A percentile compares a stretch with the other conserved stretches of the same genome.
phyloP scores from a whole-genome alignment of 2,797 vertebrate genomes.

The Hafferia zeledoni region DNA sequence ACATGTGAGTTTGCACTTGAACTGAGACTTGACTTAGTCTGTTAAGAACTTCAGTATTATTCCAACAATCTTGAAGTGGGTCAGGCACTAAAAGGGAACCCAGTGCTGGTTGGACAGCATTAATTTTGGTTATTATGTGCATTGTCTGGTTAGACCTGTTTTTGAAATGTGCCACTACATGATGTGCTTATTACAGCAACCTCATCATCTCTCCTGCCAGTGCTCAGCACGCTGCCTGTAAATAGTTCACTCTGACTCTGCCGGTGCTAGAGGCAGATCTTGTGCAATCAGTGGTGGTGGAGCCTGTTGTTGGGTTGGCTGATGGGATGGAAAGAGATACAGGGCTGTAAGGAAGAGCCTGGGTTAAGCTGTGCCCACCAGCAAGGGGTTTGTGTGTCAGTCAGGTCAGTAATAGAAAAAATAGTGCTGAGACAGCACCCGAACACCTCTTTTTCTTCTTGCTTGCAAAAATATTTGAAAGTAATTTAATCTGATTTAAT shows the following conservation, averaged over 20 bases:
- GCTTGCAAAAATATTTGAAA: background rate
- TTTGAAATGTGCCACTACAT: conserved; percentile 58
- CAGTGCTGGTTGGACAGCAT: conserved; percentile 13
- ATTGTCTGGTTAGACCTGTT: conserved; percentile 70
- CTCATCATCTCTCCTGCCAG: conserved; percentile 21
- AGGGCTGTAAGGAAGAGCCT: background rate
- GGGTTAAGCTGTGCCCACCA: background rate
- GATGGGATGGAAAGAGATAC: fast-evolving
- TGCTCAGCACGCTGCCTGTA: background rate
- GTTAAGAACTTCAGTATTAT: background rate
- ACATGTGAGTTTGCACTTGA: background rate
- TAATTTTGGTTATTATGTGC: conserved; percentile 33
- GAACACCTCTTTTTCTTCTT: background rate
- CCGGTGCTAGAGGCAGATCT: background rate
- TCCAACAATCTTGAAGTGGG: conserved; percentile 11
- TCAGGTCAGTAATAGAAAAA: background rate
- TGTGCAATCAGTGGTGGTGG: background rate
- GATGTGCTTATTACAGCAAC: conserved; percentile 41
- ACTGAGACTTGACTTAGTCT: background rate
- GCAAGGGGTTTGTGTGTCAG: background rate
- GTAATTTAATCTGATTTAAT: background rate
- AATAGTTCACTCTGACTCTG: background rate
- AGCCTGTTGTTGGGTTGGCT: background rate
- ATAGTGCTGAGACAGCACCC: background rate
- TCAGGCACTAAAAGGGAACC: conserved; percentile 46